These are phyloP conservation scores for Drosophila hydei DNA, from an alignment of 1,140 invertebrate genomes.

Conservation along the genomic window DNA sequence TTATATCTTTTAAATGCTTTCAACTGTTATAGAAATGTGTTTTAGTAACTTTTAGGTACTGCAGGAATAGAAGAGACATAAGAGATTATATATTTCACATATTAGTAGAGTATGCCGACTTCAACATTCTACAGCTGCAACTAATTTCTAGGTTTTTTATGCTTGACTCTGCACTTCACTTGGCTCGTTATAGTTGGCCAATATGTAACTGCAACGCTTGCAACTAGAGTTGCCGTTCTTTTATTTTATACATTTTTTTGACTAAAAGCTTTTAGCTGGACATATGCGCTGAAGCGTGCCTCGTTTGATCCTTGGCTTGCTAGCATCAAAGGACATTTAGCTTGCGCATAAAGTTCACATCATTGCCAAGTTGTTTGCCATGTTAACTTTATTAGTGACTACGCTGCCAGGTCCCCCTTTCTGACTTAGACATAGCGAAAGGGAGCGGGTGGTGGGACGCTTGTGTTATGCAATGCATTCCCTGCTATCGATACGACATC, in stretches of 20 bases:
- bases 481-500: conserved; percentile 37
- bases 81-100: too few species aligned
- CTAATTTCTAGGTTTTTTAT: not conserved
- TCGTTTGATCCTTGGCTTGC: conserved; percentile 39
- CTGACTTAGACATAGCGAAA: not conserved
- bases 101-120: too few species aligned
- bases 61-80: too few species aligned
- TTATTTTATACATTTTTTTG: conserved; percentile 48
- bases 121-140: too few species aligned
- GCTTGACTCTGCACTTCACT: conserved; percentile 45
- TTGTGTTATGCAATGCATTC: not conserved
- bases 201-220: conserved; percentile 21
- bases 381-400: conserved; percentile 73
- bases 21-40: too few species aligned
- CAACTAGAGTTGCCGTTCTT: conserved; percentile 29
- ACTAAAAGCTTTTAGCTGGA: conserved; percentile 76
- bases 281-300: conserved; percentile 59
- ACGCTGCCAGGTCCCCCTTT: not conserved
- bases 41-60: too few species aligned
- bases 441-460: not conserved
- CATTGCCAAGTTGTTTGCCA: conserved; percentile 71
- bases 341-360: conserved; percentile 78
- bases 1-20: too few species aligned
- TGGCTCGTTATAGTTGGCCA: conserved; percentile 65
- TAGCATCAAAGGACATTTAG: conserved; percentile 77